phyloP scores from a whole-genome alignment of 2,797 vertebrate genomes.

The Tolypeutes matacus region DNA sequence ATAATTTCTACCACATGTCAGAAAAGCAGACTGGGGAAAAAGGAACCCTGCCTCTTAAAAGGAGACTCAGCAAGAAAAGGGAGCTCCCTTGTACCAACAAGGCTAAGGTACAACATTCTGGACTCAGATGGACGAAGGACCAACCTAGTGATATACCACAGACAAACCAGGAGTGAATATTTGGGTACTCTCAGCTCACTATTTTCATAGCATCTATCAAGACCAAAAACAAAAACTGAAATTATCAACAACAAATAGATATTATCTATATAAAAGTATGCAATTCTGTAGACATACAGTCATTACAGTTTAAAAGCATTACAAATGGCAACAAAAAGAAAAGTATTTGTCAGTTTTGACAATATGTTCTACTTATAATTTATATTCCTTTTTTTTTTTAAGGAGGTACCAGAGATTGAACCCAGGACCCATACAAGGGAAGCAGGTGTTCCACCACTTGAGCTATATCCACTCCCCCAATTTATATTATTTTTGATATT shows the following conservation, averaged over 20 bases:
- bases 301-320: background rate
- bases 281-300: background rate
- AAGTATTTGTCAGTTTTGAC: background rate
- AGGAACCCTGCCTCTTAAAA: background rate
- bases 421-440: no score
- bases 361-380: conserved; percentile 15
- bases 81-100: background rate
- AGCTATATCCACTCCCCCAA: no score
- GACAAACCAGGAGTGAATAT: background rate
- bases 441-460: no score
- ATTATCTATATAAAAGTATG: background rate
- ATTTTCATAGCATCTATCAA: conserved; percentile 48
- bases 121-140: background rate
- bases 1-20: background rate
- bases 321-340: background rate
- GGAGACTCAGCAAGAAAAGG: background rate
- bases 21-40: background rate
- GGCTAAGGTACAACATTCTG: background rate
- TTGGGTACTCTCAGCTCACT: background rate
- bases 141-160: background rate
- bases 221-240: background rate
- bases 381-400: background rate
- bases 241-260: background rate
- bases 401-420: no score
- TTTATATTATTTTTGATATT: background rate